These are phyloP conservation scores for Malurus cyaneus DNA, from an alignment of 2,113 vertebrate genomes.

Conservation along the genomic window DNA sequence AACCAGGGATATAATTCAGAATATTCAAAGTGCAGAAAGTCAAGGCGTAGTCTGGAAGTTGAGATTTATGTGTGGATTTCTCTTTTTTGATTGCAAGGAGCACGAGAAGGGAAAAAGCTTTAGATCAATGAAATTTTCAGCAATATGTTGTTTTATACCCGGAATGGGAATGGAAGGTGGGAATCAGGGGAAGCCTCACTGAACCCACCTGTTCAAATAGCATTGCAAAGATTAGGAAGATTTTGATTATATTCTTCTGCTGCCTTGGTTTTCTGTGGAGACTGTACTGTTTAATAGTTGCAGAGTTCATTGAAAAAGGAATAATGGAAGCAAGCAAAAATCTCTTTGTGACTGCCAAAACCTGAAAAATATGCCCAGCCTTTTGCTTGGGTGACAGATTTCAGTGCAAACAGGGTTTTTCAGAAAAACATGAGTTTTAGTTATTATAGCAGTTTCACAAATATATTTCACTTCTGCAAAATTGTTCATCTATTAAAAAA, in stretches of 20 bases:
- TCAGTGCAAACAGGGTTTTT: not conserved
- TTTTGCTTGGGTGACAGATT: not conserved
- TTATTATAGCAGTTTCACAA: not conserved
- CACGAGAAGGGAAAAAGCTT: not conserved
- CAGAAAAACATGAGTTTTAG: not conserved
- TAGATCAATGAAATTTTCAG: not conserved
- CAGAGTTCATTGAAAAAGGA: not conserved
- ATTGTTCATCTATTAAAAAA: not conserved
- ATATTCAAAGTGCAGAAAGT: not conserved
- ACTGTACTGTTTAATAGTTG: not conserved
- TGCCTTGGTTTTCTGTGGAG: not conserved
- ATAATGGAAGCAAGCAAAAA: not conserved
- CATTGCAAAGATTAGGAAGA: not conserved
- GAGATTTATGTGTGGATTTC: not conserved
- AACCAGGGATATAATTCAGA: not conserved
- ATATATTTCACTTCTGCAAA: not conserved
- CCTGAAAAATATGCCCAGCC: not conserved
- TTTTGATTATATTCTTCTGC: not conserved
- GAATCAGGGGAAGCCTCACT: not conserved
- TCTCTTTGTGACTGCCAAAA: not conserved
- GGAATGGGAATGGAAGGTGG: not conserved
- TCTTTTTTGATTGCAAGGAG: not conserved
- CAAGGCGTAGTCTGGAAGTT: not conserved
- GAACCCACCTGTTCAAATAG: not conserved
- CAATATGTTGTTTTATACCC: not conserved